phyloP scores from a whole-genome alignment of 1,140 invertebrate genomes.

The Theocolax elegans region DNA sequence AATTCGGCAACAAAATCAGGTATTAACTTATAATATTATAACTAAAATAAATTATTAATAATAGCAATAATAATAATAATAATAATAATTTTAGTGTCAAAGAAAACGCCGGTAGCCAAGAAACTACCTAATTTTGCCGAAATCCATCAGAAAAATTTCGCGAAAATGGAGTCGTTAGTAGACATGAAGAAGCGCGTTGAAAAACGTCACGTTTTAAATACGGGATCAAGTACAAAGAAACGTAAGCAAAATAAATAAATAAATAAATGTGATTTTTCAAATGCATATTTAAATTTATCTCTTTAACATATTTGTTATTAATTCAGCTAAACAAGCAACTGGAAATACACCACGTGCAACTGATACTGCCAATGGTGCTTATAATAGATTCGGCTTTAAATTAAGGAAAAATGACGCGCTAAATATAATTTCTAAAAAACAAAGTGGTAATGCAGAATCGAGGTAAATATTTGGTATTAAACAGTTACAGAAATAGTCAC shows the following conservation, averaged over 20 bases:
- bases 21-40: slow-evolving; percentile 27
- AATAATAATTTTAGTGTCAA: slow-evolving; percentile 39
- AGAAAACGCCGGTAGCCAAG: slow-evolving; percentile 53
- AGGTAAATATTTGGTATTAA: slow-evolving; percentile 33
- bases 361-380: slow-evolving; percentile 43
- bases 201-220: slow-evolving; percentile 54
- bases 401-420: slow-evolving; percentile 52
- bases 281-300: neutral
- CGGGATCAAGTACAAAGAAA: slow-evolving; percentile 38
- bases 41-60: slow-evolving; percentile 1
- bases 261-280: slow-evolving; percentile 3
- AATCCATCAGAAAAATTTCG: slow-evolving; percentile 73
- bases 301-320: no score
- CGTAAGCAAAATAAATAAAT: slow-evolving; percentile 34
- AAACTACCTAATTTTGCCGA: slow-evolving; percentile 74
- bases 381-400: slow-evolving; percentile 67
- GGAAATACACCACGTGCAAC: slow-evolving; percentile 23
- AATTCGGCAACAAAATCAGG: slow-evolving; percentile 42
- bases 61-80: slow-evolving; percentile 4
- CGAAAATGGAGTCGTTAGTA: slow-evolving; percentile 73
- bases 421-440: slow-evolving; percentile 46
- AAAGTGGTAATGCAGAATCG: slow-evolving; percentile 8
- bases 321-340: neutral
- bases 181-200: slow-evolving; percentile 69
- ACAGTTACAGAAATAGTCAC: neutral